These are phyloP conservation scores for Amphipyra tragopoginis DNA, from an alignment of 2,888 invertebrate genomes.

Conservation along the genomic window DNA sequence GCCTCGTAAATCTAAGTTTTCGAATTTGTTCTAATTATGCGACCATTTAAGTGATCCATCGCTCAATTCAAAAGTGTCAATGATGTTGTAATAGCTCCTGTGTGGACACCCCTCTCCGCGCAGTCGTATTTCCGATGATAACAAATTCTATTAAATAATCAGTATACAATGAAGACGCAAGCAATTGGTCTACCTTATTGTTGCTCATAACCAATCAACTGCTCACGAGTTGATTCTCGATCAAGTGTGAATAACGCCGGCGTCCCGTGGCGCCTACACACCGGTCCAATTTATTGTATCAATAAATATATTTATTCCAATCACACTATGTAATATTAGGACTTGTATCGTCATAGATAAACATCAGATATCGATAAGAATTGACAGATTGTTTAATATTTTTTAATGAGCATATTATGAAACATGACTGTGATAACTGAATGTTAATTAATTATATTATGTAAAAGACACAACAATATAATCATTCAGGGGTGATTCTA, in stretches of 20 bases:
- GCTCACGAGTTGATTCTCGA: conserved; percentile 20
- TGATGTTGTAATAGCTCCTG: no score
- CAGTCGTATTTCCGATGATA: no score
- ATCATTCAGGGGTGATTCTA: no score
- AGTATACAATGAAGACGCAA: conserved; percentile 10
- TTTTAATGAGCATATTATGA: conserved; percentile 19
- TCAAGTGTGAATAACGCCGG: conserved; percentile 39
- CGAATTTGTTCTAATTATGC: no score
- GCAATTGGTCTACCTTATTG: conserved; percentile 20
- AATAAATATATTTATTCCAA: conserved; percentile 24
- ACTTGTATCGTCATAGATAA: conserved; percentile 33
- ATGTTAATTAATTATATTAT: no score
- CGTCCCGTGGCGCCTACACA: conserved; percentile 33
- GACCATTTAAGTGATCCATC: no score
- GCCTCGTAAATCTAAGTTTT: no score
- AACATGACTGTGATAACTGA: conserved; percentile 21
- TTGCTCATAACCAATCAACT: conserved; percentile 31
- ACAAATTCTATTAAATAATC: background rate
- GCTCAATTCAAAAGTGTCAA: no score
- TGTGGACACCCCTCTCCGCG: no score
- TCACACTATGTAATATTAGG: conserved; percentile 18
- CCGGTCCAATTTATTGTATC: conserved; percentile 29
- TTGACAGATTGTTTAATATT: conserved; percentile 30
- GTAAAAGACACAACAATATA: no score
- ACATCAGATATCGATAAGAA: conserved; percentile 29